Base-by-base conservation (phyloP, 2,113 vertebrate genomes). In the Bufo gargarizans region DNA sequence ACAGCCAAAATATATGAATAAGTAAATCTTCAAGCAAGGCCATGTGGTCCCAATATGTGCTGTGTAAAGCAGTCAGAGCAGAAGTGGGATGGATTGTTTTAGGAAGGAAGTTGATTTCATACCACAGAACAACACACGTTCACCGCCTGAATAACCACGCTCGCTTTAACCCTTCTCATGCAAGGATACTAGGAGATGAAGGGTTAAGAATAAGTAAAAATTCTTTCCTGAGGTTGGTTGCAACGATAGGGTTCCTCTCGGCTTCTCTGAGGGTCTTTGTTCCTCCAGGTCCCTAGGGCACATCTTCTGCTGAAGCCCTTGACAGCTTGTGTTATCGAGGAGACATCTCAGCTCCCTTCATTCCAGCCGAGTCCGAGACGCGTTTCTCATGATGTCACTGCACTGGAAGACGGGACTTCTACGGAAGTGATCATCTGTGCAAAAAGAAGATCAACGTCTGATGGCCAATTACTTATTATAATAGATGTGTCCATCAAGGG, bases 261-360 rank as follows among this genome's bases (percentile, higher is more conserved):
- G 90, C 90, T 89, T 83, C 79, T 86, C 84, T 93, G 92, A 94
- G 92, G 92, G 91, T 84, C 89, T 95, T 96, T 96, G 95, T 96
- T 94, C 92, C 91, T 87, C 90, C 63, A 86, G 86, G 92, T 93
- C 94, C 92, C 87, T 0, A 0, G 92, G 93, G 93, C 91, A 91
- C 91, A 91, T 91, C 90, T 94, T 93, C 91, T 89, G 82, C 91
- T 92, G 78, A 72, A 94, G 91, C 92, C 92, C 93, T 91, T 94
- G 94, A 94, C 93, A 94, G 95, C 91, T 94, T 93, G 93, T 95
- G 93, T 95, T 96, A 94, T 94, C 91, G 0, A 85, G 85, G 89
- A 94, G 94, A 92, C 91, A 3, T 94, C 95, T 95, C 91, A 0
- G 91, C 94, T 95, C 93, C 93, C 93, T 91, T 87, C 92, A 94